Percentiles rank a stretch among this genome's conserved stretches.
These are phyloP conservation scores for Oncopodura yosiiana DNA, from an alignment of 1,140 invertebrate genomes.

Conservation along the genomic window DNA sequence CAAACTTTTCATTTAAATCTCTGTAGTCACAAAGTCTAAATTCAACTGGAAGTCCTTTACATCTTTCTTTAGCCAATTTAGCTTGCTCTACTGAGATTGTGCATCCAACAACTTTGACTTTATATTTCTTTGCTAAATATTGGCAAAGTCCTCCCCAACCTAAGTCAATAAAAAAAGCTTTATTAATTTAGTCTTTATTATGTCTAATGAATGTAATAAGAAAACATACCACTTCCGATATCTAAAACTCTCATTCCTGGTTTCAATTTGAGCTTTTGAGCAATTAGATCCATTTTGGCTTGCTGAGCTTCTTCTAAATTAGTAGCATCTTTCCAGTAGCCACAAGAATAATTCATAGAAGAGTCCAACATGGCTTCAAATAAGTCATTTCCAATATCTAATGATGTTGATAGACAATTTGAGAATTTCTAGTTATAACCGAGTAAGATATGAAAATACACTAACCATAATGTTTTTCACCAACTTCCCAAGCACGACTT, in stretches of 20 bases:
- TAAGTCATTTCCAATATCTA: constrained; percentile 28
- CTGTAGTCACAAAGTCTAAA: constrained; percentile 22
- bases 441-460: not conserved
- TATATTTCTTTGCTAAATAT: constrained; percentile 31
- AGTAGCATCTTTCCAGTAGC: constrained; percentile 8
- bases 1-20: constrained; percentile 9
- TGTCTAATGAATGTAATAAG: not conserved
- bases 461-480: constrained; percentile 29
- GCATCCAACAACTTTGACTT: constrained; percentile 24
- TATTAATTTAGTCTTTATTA: constrained; percentile 2
- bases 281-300: constrained; percentile 12
- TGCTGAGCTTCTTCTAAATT: constrained; percentile 12
- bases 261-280: constrained; percentile 4
- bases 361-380: constrained; percentile 29
- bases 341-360: constrained; percentile 27
- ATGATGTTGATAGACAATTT: not conserved
- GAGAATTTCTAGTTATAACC: not conserved
- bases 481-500: constrained; percentile 27
- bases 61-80: constrained; percentile 13
- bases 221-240: constrained; percentile 21
- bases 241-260: constrained; percentile 30
- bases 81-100: constrained; percentile 29
- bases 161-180: too few relatives aligned
- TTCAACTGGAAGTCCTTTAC: constrained; percentile 20
- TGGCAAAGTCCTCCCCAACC: constrained; percentile 26